These are phyloP conservation scores for Latrodectus elegans DNA, from an alignment of 2,888 invertebrate species.

Conservation along the genomic window DNA sequence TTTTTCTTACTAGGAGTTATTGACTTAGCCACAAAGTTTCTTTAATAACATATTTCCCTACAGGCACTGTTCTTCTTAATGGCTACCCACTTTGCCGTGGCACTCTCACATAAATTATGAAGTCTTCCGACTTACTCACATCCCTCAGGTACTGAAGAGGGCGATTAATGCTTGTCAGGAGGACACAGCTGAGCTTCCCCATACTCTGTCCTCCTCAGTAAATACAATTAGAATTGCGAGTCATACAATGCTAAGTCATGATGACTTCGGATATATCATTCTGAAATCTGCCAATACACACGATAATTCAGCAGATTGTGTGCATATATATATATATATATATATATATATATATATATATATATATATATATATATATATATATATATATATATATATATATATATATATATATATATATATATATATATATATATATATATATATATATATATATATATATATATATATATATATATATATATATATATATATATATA, in stretches of 20 bases:
- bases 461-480: no score
- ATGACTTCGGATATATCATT: no score
- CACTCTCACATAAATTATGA: constrained; percentile 47
- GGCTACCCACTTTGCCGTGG: constrained; percentile 30
- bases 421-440: no score
- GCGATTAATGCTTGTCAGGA: constrained; percentile 59
- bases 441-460: no score
- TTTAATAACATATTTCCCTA: constrained; percentile 46
- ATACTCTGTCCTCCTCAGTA: background rate
- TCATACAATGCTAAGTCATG: background rate
- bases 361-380: no score
- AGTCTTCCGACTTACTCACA: constrained; percentile 29
- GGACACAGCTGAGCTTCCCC: constrained; percentile 8
- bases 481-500: no score
- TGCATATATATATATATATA: no score
- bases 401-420: no score
- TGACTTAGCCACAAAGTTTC: constrained; percentile 34
- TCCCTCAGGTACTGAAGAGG: constrained; percentile 33
- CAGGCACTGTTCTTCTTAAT: constrained; percentile 13
- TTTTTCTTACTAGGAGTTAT: background rate
- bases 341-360: no score
- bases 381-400: no score
- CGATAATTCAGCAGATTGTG: no score
- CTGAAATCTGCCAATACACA: no score
- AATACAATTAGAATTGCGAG: constrained; percentile 5